These are phyloP conservation scores for Zalophus californianus DNA, from an alignment of 2,797 vertebrate genomes.

Conservation along the genomic window DNA sequence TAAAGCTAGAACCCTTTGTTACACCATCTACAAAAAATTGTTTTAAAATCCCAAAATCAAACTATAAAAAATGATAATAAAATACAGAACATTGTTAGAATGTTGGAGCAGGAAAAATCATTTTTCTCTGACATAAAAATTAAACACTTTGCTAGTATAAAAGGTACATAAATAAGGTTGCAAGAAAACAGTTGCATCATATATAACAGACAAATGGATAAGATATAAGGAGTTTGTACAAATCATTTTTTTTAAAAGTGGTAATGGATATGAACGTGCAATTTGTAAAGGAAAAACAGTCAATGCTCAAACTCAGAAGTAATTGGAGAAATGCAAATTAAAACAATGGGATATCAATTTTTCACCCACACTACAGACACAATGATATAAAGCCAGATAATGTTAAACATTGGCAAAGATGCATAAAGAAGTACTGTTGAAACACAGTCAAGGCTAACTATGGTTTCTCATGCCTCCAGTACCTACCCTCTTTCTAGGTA, in stretches of 20 bases:
- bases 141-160: slow-evolving; percentile 62
- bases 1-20: background rate
- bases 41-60: background rate
- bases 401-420: slow-evolving; percentile 40
- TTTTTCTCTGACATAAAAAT: slow-evolving; percentile 57
- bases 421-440: background rate
- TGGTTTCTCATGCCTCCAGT: background rate
- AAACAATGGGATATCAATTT: slow-evolving; percentile 54
- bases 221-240: slow-evolving; percentile 54
- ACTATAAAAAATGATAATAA: slow-evolving; percentile 42
- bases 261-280: slow-evolving; percentile 2
- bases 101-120: background rate
- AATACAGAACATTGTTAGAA: slow-evolving; percentile 47
- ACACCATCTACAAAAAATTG: background rate
- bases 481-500: background rate
- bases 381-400: background rate
- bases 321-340: slow-evolving; percentile 64
- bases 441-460: background rate
- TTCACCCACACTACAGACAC: slow-evolving; percentile 21
- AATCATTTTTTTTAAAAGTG: slow-evolving; percentile 57
- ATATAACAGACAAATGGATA: slow-evolving; percentile 61
- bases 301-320: slow-evolving; percentile 11
- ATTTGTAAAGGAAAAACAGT: slow-evolving; percentile 32
- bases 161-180: slow-evolving; percentile 64
- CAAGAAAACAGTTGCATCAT: slow-evolving; percentile 36